A percentile compares a stretch with the other conserved stretches of the same genome.
These are phyloP conservation scores for Nomada flava DNA, from an alignment of 2,888 invertebrate species.

Conservation along the genomic window DNA sequence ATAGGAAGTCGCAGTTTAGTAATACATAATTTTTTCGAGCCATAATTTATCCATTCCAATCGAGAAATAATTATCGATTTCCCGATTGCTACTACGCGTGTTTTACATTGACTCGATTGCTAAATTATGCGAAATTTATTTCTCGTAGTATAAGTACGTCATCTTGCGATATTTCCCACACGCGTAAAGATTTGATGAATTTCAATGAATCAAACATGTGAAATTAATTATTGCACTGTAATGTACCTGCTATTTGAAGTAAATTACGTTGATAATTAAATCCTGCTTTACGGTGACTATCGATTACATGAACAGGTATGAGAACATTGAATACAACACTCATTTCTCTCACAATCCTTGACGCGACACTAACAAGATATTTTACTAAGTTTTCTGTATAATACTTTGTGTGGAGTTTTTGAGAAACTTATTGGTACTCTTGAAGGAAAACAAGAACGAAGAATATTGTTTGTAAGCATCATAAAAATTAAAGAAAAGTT, in stretches of 20 bases:
- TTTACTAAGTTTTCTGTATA: too few relatives aligned
- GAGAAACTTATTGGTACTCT: too few relatives aligned
- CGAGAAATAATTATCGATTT: conserved; percentile 4
- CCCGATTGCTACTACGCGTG: neutral
- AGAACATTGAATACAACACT: too few relatives aligned
- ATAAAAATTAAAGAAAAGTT: too few relatives aligned
- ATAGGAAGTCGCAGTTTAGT: neutral
- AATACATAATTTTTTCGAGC: neutral
- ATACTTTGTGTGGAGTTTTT: too few relatives aligned
- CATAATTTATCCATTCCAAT: neutral
- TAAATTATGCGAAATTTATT: conserved; percentile 29
- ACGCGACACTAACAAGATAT: too few relatives aligned
- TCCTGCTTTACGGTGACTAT: neutral
- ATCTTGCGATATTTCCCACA: neutral
- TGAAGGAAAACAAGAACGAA: too few relatives aligned
- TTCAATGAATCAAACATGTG: conserved; percentile 4
- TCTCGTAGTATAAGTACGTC: conserved; percentile 2
- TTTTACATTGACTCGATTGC: neutral
- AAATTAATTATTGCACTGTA: neutral
- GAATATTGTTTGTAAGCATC: too few relatives aligned
- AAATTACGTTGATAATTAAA: too few relatives aligned
- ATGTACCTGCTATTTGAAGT: too few relatives aligned
- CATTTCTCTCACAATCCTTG: too few relatives aligned
- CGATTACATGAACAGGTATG: neutral
- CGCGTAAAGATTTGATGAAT: neutral